Evolutionary conservation across 2,888 invertebrate species (phyloP).

Genomic region (Anthophora plumipes): DNA sequence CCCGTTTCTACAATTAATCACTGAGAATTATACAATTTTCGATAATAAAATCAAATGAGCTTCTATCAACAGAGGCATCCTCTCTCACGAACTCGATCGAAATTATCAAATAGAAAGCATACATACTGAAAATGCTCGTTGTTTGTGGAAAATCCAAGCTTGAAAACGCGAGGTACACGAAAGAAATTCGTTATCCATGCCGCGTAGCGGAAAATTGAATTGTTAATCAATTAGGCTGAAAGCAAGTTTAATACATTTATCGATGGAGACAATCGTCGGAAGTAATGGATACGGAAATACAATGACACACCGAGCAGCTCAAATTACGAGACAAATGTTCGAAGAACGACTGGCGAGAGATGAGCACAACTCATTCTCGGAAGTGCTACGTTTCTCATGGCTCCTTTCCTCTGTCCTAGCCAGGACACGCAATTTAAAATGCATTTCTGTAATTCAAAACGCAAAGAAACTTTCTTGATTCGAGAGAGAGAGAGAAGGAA

Average conservation of each 20-base stretch:
- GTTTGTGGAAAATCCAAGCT: too few relatives aligned
- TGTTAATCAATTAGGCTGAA: conserved; percentile 20
- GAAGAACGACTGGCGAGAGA: conserved; percentile 29
- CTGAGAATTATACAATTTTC: too few relatives aligned
- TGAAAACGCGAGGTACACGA: too few relatives aligned
- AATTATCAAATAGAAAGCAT: too few relatives aligned
- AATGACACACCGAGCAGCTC: conserved; percentile 12
- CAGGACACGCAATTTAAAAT: conserved; percentile 43
- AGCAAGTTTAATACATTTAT: background rate
- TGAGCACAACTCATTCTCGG: conserved; percentile 70
- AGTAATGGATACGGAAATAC: conserved; percentile 3
- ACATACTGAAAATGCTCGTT: too few relatives aligned
- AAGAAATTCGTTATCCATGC: background rate
- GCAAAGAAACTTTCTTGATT: conserved; percentile 5
- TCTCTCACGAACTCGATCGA: too few relatives aligned
- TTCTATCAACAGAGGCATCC: too few relatives aligned
- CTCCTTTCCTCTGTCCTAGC: conserved; percentile 9
- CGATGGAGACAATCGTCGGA: background rate
- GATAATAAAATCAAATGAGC: too few relatives aligned
- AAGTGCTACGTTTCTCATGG: conserved; percentile 70
- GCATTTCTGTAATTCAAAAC: conserved; percentile 40
- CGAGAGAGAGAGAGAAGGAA: background rate
- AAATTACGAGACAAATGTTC: conserved; percentile 66
- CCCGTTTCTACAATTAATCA: too few relatives aligned
- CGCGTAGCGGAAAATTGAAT: background rate